Base-by-base conservation (phyloP, 2,113 vertebrate genomes). In the Chelonoidis abingdonii region DNA sequence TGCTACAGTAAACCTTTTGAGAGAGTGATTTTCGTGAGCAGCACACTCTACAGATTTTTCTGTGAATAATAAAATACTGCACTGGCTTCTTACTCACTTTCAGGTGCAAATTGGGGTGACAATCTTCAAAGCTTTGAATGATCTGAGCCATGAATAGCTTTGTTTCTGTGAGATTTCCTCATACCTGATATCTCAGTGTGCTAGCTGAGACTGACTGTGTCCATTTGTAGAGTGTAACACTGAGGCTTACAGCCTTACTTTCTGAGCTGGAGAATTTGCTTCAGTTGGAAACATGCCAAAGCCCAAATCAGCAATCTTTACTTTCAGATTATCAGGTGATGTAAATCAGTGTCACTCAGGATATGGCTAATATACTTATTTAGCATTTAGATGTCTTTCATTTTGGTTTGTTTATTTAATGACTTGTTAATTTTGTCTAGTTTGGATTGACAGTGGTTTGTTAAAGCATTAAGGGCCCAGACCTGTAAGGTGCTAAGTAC, bases 1-100 rank as follows among this genome's bases (percentile, higher is more conserved):
- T 96, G 53, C 49, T 81, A 27, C 44, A 80, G 3, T 31, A 62
- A 80, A 14, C 25, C 14, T 72, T 89, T 95, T 86, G 27, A 94
- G 91, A 88, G 83, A 16, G 14, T 27, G 81, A 41, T 29, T 94
- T 95, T 93, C 21, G 50, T 44, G n/a, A 92, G 75, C 12, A 93
- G 35, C 5, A 86, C 5, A 1, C 38, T 91, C 49, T 27, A 35
- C 21, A 47, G 86, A 19, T 85, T 92, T 91, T 72, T 91, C 14
- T 31, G 25, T 25, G 54, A 27, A 14, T 75, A 49, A 57, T 2
- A 7, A 84, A 92, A 72, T 8, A 14, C 0, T 8, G 31, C 38
- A 78, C 24, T 79, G 80, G 4, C 75, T 95, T 86, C 56, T 84
- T 93, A 24, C 25, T 89, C 6, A 2, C 57, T 83, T 54, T 44